A percentile compares a stretch with the other conserved stretches of the same genome.
Evolutionary conservation across 2,113 vertebrate species (phyloP).

Genomic region (Ailuropoda melanoleuca): DNA sequence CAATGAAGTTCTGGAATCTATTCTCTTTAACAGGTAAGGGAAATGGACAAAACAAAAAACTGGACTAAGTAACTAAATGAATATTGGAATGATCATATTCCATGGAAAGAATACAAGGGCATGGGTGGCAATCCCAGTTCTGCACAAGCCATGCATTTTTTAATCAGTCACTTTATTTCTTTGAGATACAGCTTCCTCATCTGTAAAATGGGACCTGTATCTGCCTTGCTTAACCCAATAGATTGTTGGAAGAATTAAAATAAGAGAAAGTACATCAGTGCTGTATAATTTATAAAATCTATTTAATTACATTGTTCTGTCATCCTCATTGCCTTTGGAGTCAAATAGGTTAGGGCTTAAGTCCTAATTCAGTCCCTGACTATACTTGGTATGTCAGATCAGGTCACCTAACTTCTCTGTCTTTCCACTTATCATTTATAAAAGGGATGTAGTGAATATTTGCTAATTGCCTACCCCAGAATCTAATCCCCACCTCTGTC

Average conservation of each 20-base stretch:
- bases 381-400: background rate
- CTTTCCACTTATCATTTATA: background rate
- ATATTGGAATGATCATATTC: background rate
- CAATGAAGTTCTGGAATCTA: conserved; percentile 33
- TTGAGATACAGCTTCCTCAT: background rate
- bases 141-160: background rate
- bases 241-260: conserved; percentile 5
- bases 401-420: background rate
- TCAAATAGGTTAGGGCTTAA: background rate
- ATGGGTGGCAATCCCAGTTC: background rate
- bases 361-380: background rate
- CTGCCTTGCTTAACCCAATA: background rate
- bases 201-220: background rate
- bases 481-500: background rate
- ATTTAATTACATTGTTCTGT: background rate
- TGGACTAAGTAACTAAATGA: background rate
- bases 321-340: background rate
- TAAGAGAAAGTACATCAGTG: background rate
- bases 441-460: background rate
- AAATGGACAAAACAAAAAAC: background rate
- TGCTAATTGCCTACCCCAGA: background rate
- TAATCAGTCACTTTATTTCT: background rate
- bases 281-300: background rate
- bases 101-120: background rate
- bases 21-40: conserved; percentile 63